Evolutionary conservation across 2,797 vertebrate genomes (phyloP), one percentile per base, ranked within the genome.

Genomic region (Choloepus didactylus): DNA sequence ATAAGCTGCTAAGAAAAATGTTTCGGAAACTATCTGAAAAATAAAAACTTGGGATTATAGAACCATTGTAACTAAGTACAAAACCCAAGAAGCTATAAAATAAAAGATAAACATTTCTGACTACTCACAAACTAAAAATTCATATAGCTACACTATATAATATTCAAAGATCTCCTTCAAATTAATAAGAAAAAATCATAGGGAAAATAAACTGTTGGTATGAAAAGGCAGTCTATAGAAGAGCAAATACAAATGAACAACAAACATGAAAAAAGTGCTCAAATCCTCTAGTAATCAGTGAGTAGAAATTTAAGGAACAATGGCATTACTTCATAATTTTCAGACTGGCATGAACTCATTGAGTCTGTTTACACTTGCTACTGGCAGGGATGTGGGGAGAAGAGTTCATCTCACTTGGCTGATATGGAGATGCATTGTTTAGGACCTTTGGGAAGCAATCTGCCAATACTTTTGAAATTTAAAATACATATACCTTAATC

Each of bases 131-230:
- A 44, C 41, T 67, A 73, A n/a, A 91, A 87, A 87, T 82, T 25
- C 25, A 35, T 66, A 18, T 77, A 66, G 54, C 82, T 83, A 83
- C 1, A 11, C 29, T 54, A 27, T 2, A 2, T 62, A 54, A 56
- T 56, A 83, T 38, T 83, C 49, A 87, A 94, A 77, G 29, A 72
- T 6, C 44, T 92, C 31, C 83, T 83, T 73, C 1, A 94, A 35
- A 77, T 54, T 51, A 94, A 35, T 76, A 31, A 81, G 29, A 60
- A 91, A 62, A 46, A 87, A 54, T n/a, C 46, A 51, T 64, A 51
- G 6, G 27, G 62, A 85, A 96, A 86, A 72, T 64, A 75, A 35
- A 51, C 46, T 64, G 25, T 8, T 35, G 29, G 16, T 54, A 38
- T 51, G 31, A 94, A 92, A 83, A 60, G 6, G 3, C 6, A 46